Percentiles rank a stretch among this genome's conserved stretches.
Conservation (phyloP, 2,113 vertebrate species). For the Scomber colias region DNA sequence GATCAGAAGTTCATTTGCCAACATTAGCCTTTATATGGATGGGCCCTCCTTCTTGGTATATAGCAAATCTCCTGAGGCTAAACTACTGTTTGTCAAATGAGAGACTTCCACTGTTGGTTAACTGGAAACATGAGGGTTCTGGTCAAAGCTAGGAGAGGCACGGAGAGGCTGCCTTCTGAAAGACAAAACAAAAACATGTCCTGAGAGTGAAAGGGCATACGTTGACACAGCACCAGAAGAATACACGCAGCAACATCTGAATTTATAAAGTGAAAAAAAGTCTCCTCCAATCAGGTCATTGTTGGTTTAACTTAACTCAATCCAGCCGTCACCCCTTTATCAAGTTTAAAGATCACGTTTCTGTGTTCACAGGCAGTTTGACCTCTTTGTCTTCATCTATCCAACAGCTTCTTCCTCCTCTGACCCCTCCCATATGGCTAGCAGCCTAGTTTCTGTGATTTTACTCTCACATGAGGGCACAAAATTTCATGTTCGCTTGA, state of each 20-base stretch:
- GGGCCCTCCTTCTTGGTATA: constrained; percentile 12
- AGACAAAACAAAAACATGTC: constrained; percentile 57
- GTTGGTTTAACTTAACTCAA: constrained; percentile 61
- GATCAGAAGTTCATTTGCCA: constrained; percentile 56
- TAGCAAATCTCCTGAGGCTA: constrained; percentile 38
- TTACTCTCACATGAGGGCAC: constrained; percentile 47
- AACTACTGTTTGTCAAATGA: constrained; percentile 67
- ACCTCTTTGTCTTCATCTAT: constrained; percentile 48
- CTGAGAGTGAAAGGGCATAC: constrained; percentile 41
- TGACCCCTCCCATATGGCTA: constrained; percentile 20
- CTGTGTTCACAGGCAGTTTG: constrained; percentile 51
- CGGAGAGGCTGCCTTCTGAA: constrained; percentile 29
- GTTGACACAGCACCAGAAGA: constrained; percentile 16
- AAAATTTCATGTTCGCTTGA: constrained; percentile 40
- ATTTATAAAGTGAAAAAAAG: constrained; percentile 28
- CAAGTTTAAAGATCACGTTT: constrained; percentile 50
- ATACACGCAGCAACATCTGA: constrained; percentile 7
- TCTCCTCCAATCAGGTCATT: constrained; percentile 27
- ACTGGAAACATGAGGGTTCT: constrained; percentile 68
- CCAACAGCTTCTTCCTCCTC: constrained; percentile 11
- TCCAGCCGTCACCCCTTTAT: constrained; percentile 43
- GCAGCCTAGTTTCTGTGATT: constrained; percentile 35
- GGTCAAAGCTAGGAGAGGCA: constrained; percentile 43
- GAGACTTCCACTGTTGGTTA: constrained; percentile 70
- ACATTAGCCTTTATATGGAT: background rate